Evolutionary conservation across 2,888 invertebrate genomes (phyloP).

Genomic region (Drosophila nr. fundita): DNA sequence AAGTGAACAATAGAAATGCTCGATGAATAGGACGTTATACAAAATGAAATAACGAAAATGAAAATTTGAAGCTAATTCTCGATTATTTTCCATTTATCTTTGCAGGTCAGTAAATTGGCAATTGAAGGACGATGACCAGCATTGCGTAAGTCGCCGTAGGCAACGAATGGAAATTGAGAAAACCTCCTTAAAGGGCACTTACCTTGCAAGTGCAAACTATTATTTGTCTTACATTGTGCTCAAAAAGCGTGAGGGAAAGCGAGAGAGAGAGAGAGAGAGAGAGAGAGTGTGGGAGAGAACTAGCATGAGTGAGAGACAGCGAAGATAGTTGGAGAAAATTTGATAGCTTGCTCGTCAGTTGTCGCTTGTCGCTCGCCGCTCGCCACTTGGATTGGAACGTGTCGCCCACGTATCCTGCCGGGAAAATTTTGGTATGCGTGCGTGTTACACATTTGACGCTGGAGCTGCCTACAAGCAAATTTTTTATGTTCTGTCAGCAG

Average conservation of each 20-base stretch:
- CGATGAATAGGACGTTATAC: not conserved
- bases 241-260: not conserved
- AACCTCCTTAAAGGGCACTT: not conserved
- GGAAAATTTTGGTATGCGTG: constrained; percentile 69
- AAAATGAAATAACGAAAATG: not conserved
- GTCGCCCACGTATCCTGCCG: constrained; percentile 45
- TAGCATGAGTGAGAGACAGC: not conserved
- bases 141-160: constrained; percentile 16
- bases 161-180: not conserved
- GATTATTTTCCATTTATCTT: constrained; percentile 52
- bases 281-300: not conserved
- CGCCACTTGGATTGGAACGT: constrained; percentile 53
- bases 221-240: constrained; percentile 36
- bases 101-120: constrained; percentile 60
- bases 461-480: constrained; percentile 26
- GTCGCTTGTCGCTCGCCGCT: constrained; percentile 25
- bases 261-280: not conserved
- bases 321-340: constrained; percentile 18
- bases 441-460: constrained; percentile 65
- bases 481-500: constrained; percentile 73
- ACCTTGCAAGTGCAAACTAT: constrained; percentile 6
- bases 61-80: constrained; percentile 34
- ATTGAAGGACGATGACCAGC: not conserved
- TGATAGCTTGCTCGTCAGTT: constrained; percentile 27
- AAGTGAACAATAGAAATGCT: constrained; percentile 1